phyloP scores from a whole-genome alignment of 2,797 vertebrate genomes.

The Petrocephalus schoutedeni region DNA sequence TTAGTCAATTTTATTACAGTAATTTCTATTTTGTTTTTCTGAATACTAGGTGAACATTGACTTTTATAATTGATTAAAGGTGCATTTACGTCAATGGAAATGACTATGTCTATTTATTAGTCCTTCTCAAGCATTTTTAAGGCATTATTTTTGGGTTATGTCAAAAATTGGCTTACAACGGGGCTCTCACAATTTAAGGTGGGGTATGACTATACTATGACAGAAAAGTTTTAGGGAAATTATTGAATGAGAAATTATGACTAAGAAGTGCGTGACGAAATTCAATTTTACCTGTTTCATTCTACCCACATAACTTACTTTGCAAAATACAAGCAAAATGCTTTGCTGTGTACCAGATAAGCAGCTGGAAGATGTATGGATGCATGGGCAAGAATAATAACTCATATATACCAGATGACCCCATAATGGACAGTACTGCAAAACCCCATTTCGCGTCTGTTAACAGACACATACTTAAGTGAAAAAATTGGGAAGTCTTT shows the following conservation, averaged over 20 bases:
- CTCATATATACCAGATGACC: background rate
- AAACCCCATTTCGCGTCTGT: background rate
- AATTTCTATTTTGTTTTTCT: no score
- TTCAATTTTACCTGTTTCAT: background rate
- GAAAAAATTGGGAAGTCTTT: conserved; percentile 6
- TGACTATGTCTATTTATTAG: no score
- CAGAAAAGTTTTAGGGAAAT: background rate
- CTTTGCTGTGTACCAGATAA: background rate
- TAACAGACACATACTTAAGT: conserved; percentile 8
- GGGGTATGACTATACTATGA: background rate
- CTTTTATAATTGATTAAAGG: no score
- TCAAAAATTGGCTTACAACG: no score
- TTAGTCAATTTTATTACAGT: no score
- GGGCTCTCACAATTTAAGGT: no score
- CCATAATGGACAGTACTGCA: background rate
- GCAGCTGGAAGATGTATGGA: background rate
- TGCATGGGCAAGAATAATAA: background rate
- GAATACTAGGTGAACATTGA: no score
- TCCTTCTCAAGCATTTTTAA: no score
- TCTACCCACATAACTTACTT: background rate
- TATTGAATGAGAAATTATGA: background rate
- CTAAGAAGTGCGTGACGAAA: background rate
- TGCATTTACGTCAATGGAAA: no score
- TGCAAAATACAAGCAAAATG: background rate
- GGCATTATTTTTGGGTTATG: no score